These are phyloP conservation scores for Chorisops tibialis DNA, from an alignment of 2,888 invertebrate genomes.

Conservation along the genomic window DNA sequence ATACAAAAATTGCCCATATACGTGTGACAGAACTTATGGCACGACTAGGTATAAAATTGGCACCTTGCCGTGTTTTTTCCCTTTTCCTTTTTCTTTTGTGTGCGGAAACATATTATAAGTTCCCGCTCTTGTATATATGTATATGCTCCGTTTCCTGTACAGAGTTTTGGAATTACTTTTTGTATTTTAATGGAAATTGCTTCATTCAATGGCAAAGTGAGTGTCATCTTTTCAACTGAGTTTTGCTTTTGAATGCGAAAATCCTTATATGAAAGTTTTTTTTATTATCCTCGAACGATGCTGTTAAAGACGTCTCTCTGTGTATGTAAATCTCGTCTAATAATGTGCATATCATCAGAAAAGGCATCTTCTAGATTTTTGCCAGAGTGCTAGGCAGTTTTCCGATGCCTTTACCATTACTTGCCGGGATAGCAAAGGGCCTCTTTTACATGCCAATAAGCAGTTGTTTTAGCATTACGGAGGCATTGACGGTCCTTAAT, in stretches of 20 bases:
- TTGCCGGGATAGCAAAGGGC: background rate
- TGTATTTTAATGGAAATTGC: constrained; percentile 19
- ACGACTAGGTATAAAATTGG: too few species aligned
- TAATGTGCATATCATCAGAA: constrained; percentile 13
- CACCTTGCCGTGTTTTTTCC: too few species aligned
- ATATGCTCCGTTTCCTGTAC: too few species aligned
- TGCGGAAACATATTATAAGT: too few species aligned
- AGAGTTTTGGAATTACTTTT: constrained; percentile 7
- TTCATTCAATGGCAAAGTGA: constrained; percentile 15
- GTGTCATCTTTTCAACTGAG: constrained; percentile 19
- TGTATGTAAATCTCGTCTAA: constrained; percentile 3
- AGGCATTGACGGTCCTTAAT: constrained; percentile 31
- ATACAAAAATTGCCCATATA: too few species aligned
- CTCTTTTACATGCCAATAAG: constrained; percentile 28
- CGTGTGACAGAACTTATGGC: too few species aligned
- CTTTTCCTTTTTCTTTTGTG: too few species aligned
- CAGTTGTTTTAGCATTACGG: constrained; percentile 26
- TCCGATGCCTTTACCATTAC: background rate
- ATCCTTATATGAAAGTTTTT: background rate
- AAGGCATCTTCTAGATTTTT: background rate
- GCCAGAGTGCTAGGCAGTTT: background rate
- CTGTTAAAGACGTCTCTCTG: background rate
- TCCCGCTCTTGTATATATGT: too few species aligned
- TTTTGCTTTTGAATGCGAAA: constrained; percentile 11
- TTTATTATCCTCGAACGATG: background rate